These are phyloP conservation scores for Pristionchus mayeri DNA, from an alignment of 2,888 invertebrate species.

Conservation along the genomic window DNA sequence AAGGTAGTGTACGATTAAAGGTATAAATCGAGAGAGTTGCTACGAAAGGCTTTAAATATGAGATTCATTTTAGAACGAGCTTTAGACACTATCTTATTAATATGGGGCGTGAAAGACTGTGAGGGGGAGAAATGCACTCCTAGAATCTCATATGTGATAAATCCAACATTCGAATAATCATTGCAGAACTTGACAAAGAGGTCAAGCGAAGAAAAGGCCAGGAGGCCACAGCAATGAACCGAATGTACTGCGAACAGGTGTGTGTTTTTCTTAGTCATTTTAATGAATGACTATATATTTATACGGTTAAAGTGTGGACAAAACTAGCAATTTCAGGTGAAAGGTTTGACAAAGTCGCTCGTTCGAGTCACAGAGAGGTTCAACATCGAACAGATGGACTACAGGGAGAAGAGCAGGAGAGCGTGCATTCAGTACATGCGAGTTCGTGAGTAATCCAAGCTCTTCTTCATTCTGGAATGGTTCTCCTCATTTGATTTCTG, in stretches of 20 bases:
- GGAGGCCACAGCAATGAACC: background rate
- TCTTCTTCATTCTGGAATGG: background rate
- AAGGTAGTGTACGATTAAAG: too few species aligned
- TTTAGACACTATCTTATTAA: too few species aligned
- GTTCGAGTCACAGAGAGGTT: background rate
- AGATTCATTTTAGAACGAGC: too few species aligned
- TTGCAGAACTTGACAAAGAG: background rate
- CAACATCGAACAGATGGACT: constrained; percentile 11
- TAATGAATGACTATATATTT: background rate
- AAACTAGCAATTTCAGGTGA: background rate
- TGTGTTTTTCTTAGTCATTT: background rate
- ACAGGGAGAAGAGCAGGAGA: constrained; percentile 44
- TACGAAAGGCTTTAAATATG: too few species aligned
- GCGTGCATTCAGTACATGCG: constrained; percentile 9
- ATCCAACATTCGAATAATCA: background rate
- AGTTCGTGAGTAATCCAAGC: background rate
- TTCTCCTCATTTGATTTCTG: too few species aligned
- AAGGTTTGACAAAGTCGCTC: background rate
- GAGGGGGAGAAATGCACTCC: background rate
- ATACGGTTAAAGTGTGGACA: background rate
- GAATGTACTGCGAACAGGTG: constrained; percentile 38
- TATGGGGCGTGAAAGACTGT: too few species aligned
- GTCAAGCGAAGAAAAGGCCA: background rate
- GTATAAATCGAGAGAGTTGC: too few species aligned
- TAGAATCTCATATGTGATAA: background rate